Conservation (phyloP, 92 coral and sea anemone species). For the Phenganax marumi region DNA sequence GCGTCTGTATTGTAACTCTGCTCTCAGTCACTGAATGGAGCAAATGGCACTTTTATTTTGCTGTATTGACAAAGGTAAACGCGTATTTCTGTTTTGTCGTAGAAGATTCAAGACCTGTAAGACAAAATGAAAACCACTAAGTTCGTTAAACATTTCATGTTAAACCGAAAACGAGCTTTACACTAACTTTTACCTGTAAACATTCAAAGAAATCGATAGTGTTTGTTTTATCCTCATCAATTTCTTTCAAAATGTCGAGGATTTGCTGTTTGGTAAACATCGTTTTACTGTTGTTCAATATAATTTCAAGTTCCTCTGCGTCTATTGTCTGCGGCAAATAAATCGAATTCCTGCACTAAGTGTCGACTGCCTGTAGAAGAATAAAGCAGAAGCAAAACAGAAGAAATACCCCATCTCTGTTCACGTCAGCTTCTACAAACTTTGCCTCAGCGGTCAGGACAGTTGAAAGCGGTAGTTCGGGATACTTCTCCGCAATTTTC, state of each 20-base stretch:
- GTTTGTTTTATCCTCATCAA: constrained; percentile 87
- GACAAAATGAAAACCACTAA: background rate
- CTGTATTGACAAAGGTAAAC: constrained; percentile 72
- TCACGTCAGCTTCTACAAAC: constrained; percentile 93
- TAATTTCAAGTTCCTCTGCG: constrained; percentile 74
- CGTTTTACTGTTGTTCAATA: constrained; percentile 69
- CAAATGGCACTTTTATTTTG: constrained; percentile 84
- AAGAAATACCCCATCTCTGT: constrained; percentile 87
- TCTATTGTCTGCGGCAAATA: constrained; percentile 74
- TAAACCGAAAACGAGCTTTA: background rate
- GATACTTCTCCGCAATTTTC: constrained; percentile 74
- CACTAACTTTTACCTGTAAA: constrained; percentile 65
- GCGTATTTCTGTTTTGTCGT: constrained; percentile 73
- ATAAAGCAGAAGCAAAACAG: background rate
- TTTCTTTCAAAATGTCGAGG: constrained; percentile 71
- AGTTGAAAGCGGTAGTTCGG: constrained; percentile 83
- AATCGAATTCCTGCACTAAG: background rate
- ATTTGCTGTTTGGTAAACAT: constrained; percentile 84
- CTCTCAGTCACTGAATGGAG: constrained; percentile 62
- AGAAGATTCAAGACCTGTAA: constrained; percentile 75
- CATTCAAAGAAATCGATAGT: constrained; percentile 94
- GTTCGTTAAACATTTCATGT: background rate
- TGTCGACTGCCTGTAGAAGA: background rate
- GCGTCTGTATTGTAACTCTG: too few relatives aligned
- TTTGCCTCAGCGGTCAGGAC: constrained; percentile 80